phyloP scores from a whole-genome alignment of 2,113 vertebrate species.

The Albula glossodonta region DNA sequence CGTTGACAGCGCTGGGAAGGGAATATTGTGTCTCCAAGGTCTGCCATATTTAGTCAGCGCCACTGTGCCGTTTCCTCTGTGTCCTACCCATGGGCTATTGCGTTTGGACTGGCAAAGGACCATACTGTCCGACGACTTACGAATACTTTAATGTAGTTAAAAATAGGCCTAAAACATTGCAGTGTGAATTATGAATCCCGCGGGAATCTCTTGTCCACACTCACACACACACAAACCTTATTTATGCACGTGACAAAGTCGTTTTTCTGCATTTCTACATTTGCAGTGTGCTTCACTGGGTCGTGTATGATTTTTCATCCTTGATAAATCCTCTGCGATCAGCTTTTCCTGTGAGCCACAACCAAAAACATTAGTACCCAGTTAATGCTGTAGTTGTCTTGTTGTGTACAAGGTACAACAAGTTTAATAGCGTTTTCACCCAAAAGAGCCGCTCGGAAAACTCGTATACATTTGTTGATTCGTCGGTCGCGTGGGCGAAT shows the following conservation, averaged over 20 bases:
- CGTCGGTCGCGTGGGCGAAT: not conserved
- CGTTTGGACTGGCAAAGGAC: slow-evolving; percentile 9
- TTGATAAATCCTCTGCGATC: not conserved
- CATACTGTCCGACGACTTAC: not conserved
- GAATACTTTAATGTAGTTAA: slow-evolving; percentile 24
- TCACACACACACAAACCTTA: not conserved
- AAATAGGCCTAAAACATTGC: not conserved
- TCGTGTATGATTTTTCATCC: slow-evolving; percentile 17
- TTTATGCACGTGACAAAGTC: not conserved
- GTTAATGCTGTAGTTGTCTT: not conserved
- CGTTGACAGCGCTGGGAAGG: not conserved
- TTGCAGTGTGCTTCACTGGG: not conserved
- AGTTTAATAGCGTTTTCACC: not conserved
- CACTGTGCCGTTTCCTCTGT: not conserved
- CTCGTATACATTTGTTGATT: not conserved
- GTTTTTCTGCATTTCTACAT: not conserved
- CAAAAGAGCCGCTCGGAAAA: not conserved
- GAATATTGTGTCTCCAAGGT: slow-evolving; percentile 26
- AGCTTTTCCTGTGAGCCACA: not conserved
- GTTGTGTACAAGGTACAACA: not conserved
- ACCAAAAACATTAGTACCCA: not conserved
- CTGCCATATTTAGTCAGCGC: not conserved
- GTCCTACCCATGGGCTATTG: not conserved
- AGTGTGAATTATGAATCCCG: not conserved
- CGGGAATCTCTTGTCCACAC: slow-evolving; percentile 4